Evolutionary conservation across 2,113 vertebrate genomes (phyloP).

Genomic region (Gymnorhina tibicen): DNA sequence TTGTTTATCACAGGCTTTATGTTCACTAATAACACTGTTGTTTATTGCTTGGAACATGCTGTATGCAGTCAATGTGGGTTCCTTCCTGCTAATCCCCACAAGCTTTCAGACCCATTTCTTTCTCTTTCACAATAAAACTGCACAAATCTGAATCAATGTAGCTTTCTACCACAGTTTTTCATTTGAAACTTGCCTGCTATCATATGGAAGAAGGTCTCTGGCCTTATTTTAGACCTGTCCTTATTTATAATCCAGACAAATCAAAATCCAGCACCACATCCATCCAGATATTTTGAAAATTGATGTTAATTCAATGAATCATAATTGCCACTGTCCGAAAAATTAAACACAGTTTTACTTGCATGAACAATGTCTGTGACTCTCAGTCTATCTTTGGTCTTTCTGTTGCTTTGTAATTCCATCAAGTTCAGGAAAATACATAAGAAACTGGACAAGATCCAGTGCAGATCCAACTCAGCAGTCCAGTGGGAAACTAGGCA

Average conservation of each 20-base stretch:
- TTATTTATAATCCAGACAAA: background rate
- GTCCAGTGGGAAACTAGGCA: background rate
- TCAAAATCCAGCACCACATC: background rate
- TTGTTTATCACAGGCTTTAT: conserved; percentile 66
- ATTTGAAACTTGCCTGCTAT: background rate
- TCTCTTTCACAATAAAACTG: background rate
- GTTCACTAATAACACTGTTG: conserved; percentile 67
- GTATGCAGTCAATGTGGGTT: background rate
- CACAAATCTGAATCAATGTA: background rate
- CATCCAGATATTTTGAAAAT: background rate
- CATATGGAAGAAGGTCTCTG: background rate
- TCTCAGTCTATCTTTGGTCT: background rate
- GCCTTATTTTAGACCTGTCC: background rate
- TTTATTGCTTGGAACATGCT: conserved; percentile 63
- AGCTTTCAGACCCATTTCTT: conserved; percentile 1
- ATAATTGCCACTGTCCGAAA: background rate
- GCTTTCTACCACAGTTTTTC: background rate
- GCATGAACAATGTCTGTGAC: background rate
- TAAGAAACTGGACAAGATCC: background rate
- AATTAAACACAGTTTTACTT: background rate
- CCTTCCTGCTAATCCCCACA: conserved; percentile 28
- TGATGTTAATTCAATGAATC: background rate
- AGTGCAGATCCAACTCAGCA: background rate
- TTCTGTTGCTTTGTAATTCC: background rate
- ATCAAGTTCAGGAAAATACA: background rate